These are phyloP conservation scores for Phrynocephalus forsythii DNA, from an alignment of 2,797 vertebrate species.

Conservation along the genomic window DNA sequence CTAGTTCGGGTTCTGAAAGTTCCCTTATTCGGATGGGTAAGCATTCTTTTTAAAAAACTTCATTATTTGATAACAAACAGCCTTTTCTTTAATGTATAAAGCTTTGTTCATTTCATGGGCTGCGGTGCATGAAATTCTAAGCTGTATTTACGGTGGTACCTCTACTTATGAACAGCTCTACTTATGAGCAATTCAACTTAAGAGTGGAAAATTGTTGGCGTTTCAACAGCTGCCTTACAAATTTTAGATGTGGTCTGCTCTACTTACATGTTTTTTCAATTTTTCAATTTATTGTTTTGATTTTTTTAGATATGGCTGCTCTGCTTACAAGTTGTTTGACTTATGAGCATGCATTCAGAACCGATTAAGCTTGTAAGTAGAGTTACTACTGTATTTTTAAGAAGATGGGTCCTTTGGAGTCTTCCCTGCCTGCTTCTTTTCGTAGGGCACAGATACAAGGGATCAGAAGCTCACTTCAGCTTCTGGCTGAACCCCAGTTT, in stretches of 20 bases:
- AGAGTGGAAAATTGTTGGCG: too few relatives aligned
- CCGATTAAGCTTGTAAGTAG: too few relatives aligned
- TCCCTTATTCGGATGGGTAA: constrained; percentile 98
- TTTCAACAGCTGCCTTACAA: too few relatives aligned
- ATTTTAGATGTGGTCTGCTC: too few relatives aligned
- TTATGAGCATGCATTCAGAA: too few relatives aligned
- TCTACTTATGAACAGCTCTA: too few relatives aligned
- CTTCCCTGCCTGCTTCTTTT: background rate
- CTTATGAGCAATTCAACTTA: too few relatives aligned
- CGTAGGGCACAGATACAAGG: background rate
- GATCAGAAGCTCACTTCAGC: background rate
- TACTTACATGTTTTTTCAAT: too few relatives aligned
- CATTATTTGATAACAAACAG: background rate
- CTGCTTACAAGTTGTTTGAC: too few relatives aligned
- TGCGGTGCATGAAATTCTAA: background rate
- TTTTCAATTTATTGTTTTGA: too few relatives aligned
- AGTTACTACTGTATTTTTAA: background rate
- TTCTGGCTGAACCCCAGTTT: background rate
- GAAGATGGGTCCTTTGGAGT: background rate
- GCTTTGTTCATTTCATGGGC: background rate
- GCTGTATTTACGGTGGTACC: background rate
- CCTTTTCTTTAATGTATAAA: background rate
- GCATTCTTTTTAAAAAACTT: constrained; percentile 41
- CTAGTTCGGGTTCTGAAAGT: constrained; percentile 90
- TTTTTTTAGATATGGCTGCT: too few relatives aligned